These are phyloP conservation scores for Drosophila pruinosa DNA, from an alignment of 1,140 invertebrate genomes.

Conservation along the genomic window DNA sequence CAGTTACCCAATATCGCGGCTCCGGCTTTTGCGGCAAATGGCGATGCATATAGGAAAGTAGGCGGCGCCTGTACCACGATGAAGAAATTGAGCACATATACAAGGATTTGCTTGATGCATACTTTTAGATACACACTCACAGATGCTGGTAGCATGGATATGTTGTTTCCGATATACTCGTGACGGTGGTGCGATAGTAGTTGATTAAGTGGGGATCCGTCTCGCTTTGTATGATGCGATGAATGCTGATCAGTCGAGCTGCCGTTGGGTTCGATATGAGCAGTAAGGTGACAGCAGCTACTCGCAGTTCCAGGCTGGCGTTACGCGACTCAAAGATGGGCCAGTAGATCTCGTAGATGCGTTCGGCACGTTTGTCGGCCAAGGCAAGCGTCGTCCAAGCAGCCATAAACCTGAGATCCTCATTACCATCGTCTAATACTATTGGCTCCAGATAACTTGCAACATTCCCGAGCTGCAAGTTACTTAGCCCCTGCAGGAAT, in stretches of 20 bases:
- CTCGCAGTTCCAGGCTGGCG: constrained; percentile 87
- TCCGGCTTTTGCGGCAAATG: constrained; percentile 83
- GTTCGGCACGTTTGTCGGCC: constrained; percentile 84
- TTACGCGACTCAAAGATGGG: constrained; percentile 88
- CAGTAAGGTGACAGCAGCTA: constrained; percentile 86
- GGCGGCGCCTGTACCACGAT: constrained; percentile 83
- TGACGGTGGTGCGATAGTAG: constrained; percentile 89
- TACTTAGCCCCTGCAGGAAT: constrained; percentile 87
- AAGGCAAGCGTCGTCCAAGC: constrained; percentile 86
- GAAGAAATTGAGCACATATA: not conserved
- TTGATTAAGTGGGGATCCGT: constrained; percentile 87
- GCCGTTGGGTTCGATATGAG: constrained; percentile 86
- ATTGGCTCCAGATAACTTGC: constrained; percentile 86
- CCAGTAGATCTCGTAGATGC: constrained; percentile 86
- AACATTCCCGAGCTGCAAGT: constrained; percentile 86
- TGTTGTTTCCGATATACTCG: constrained; percentile 87
- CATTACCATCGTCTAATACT: constrained; percentile 83
- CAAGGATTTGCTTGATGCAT: too few species aligned
- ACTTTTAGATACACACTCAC: too few species aligned
- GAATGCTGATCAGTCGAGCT: constrained; percentile 87
- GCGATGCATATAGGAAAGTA: constrained; percentile 85
- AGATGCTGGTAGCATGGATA: constrained; percentile 86
- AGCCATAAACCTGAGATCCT: constrained; percentile 85
- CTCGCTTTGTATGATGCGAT: constrained; percentile 87
- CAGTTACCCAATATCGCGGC: constrained; percentile 85